These are phyloP conservation scores for Mimas tiliae DNA, from an alignment of 2,888 invertebrate species.

Conservation along the genomic window DNA sequence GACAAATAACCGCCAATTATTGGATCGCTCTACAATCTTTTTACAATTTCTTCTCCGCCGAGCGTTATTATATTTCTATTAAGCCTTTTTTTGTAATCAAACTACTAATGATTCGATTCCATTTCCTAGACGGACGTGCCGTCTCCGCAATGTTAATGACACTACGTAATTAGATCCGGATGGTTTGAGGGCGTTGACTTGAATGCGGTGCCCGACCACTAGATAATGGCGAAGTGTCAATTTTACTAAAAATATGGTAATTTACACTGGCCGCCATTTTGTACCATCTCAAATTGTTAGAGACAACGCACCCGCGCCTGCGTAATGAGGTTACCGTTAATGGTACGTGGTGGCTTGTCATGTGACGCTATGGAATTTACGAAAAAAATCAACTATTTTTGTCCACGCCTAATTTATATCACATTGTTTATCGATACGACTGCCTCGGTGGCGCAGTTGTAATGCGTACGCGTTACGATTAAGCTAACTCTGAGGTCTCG, in stretches of 20 bases:
- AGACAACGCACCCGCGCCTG: slow-evolving; percentile 42
- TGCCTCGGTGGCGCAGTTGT: no score
- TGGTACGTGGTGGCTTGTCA: slow-evolving; percentile 13
- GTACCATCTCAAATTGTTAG: slow-evolving; percentile 49
- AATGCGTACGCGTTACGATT: no score
- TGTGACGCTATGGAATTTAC: slow-evolving; percentile 2
- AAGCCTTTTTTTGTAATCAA: slow-evolving; percentile 85
- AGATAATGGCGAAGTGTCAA: slow-evolving; percentile 78
- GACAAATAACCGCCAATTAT: slow-evolving; percentile 85
- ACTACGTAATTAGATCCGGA: slow-evolving; percentile 84
- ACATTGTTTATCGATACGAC: slow-evolving; percentile 11
- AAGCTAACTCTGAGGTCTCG: no score
- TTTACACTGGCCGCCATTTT: slow-evolving; percentile 66
- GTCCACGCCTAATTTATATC: slow-evolving; percentile 9
- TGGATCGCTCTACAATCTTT: slow-evolving; percentile 84
- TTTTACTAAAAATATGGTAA: slow-evolving; percentile 81
- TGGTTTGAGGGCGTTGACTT: slow-evolving; percentile 81
- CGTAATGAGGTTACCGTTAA: slow-evolving; percentile 47
- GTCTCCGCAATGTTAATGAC: slow-evolving; percentile 82
- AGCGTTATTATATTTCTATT: slow-evolving; percentile 85
- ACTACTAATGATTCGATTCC: slow-evolving; percentile 85
- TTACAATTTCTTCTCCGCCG: slow-evolving; percentile 83
- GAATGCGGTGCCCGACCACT: slow-evolving; percentile 72
- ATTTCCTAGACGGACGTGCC: slow-evolving; percentile 84
- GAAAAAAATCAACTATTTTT: slow-evolving; percentile 8